Base-by-base conservation (phyloP, 2,888 invertebrate species). In the Parochlus steinenii region DNA sequence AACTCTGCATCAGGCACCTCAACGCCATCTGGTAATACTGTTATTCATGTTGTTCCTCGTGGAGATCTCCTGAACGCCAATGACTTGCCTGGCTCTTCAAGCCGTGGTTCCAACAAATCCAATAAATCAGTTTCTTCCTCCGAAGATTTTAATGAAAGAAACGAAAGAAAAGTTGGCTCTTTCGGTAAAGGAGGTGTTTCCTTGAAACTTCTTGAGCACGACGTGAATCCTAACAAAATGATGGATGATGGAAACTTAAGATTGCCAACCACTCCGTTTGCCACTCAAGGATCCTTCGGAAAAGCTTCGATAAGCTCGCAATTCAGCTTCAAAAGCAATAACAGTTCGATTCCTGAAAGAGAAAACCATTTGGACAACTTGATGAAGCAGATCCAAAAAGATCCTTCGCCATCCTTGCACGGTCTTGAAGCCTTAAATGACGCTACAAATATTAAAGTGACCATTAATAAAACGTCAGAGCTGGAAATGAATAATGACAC, bases 341-440 rank as follows among this genome's bases (percentile, higher is more conserved):
- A 56, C 48, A 53, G 55, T 41, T 56, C 56, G 41, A 44, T 36
- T 49, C 58, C 37, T 63, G 70, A 47, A 63, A 71, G 54, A 70
- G 66, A 66, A 52, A 58, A 52, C 50, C 67, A 67, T 51, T 56
- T 85, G 45, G 83, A 85, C 57, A 74, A 74, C 44, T 64, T 85
- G 38, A 67, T 85, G 42, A 81, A 80, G 55, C 77, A 74, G 47
- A 62, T 78, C 47, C 73, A 74, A 38, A 78, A 78, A 58, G 78
- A 76, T 54, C 65, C 69, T 45, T 55, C 65, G 46, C 59, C 56
- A 48, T 63, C 65, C 41, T 57, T 65, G 43, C 63, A 69, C 58
- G 58, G 65, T 53, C 50, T 64, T 48, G 62, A 74, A 58, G 54
- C 66, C 48, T 63, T 64, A 49, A 68, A 69, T 50, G 66, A 66